These are phyloP conservation scores for Pachyramphus minor DNA, from an alignment of 2,113 vertebrate species.

Conservation along the genomic window DNA sequence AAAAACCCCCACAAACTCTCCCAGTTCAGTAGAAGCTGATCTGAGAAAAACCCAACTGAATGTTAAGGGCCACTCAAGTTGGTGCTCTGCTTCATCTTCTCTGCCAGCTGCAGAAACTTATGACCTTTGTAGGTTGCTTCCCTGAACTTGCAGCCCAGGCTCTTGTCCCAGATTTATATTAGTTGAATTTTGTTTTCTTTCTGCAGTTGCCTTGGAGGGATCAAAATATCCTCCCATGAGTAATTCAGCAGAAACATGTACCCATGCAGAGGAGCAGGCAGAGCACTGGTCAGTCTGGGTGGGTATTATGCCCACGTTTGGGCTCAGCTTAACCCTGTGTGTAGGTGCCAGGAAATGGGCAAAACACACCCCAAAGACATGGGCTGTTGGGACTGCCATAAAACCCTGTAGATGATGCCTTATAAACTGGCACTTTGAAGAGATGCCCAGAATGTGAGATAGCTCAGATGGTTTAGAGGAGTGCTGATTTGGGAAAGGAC, in stretches of 20 bases:
- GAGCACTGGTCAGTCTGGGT: not conserved
- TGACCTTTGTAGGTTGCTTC: not conserved
- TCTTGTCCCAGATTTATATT: not conserved
- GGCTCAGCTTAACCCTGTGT: rapidly evolving
- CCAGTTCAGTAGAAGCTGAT: not conserved
- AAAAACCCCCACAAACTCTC: not conserved
- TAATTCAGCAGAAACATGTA: not conserved
- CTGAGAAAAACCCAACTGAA: not conserved
- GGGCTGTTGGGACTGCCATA: not conserved
- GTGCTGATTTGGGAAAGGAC: not conserved
- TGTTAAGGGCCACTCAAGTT: not conserved
- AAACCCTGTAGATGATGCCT: not conserved
- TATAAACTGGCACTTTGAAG: not conserved
- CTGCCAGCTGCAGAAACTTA: not conserved
- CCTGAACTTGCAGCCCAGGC: not conserved
- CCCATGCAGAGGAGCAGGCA: not conserved
- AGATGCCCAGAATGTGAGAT: not conserved
- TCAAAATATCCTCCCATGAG: not conserved
- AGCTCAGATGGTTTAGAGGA: not conserved
- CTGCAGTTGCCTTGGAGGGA: not conserved
- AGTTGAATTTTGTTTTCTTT: not conserved
- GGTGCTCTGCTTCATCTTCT: not conserved
- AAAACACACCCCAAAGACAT: rapidly evolving
- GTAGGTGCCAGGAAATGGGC: not conserved
- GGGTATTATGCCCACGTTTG: not conserved